Conservation (phyloP, 2,113 vertebrate species). For the Dicentrarchus labrax region DNA sequence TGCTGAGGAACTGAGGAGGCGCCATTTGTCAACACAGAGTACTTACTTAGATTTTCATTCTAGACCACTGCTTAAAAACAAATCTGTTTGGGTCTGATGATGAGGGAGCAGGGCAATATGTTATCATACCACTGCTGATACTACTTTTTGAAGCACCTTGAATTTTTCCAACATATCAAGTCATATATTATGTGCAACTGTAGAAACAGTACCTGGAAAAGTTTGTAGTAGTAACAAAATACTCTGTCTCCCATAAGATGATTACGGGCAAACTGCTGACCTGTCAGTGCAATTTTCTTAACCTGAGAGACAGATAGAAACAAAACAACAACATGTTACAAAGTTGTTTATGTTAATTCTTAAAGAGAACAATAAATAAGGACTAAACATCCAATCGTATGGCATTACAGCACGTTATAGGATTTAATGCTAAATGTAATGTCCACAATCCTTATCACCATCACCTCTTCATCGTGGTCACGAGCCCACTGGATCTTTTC, state of each 20-base stretch:
- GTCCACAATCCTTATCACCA: not conserved
- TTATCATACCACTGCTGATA: not conserved
- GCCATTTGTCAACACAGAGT: too few species aligned
- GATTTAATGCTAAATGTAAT: not conserved
- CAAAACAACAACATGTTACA: not conserved
- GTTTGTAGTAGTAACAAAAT: constrained; percentile 97
- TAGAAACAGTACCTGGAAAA: constrained; percentile 89
- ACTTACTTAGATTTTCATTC: too few species aligned
- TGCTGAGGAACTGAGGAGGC: too few species aligned
- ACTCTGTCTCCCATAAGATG: constrained; percentile 93
- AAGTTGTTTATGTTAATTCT: not conserved
- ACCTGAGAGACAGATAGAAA: constrained; percentile 80
- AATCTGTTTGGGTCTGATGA: not conserved
- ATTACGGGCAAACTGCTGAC: constrained; percentile 93
- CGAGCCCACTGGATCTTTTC: constrained; percentile 96
- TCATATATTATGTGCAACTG: not conserved
- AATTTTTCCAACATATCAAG: not conserved
- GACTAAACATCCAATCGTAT: not conserved
- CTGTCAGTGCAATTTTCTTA: constrained; percentile 90
- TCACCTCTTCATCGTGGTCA: constrained; percentile 94
- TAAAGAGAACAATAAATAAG: not conserved
- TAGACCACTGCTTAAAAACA: too few species aligned
- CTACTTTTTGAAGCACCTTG: not conserved
- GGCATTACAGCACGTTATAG: not conserved
- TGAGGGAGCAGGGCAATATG: not conserved